These are phyloP conservation scores for Melanotus villosus DNA, from an alignment of 2,888 invertebrate species.

Conservation along the genomic window DNA sequence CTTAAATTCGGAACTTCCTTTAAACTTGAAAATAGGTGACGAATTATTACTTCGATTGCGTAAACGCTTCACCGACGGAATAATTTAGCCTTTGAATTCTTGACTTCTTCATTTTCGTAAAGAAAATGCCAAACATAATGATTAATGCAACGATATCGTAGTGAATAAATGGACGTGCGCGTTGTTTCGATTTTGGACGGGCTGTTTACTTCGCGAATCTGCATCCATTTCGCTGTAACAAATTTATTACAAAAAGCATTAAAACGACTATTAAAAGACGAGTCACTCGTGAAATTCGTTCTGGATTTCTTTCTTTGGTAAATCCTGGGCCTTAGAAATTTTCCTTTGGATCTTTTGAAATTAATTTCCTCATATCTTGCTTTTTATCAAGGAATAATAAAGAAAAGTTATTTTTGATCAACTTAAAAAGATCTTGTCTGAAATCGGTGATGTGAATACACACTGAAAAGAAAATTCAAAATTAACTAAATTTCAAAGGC, in stretches of 20 bases:
- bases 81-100: not conserved
- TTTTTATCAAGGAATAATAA: too few species aligned
- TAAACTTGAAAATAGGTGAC: not conserved
- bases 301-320: not conserved
- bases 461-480: too few species aligned
- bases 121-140: conserved; percentile 17
- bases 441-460: too few species aligned
- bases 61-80: not conserved
- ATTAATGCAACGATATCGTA: conserved; percentile 16
- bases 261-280: conserved; percentile 3
- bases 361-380: too few species aligned
- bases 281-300: conserved; percentile 11
- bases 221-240: conserved; percentile 14
- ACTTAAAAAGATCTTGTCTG: too few species aligned
- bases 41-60: not conserved
- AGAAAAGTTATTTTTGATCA: too few species aligned
- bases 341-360: too few species aligned
- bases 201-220: conserved; percentile 20
- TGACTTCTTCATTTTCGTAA: conserved; percentile 4
- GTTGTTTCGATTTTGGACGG: conserved; percentile 13
- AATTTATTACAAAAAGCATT: conserved; percentile 19
- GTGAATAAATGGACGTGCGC: conserved; percentile 15
- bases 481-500: too few species aligned
- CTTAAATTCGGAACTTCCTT: too few species aligned
- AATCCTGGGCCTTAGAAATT: not conserved